Percentiles rank a stretch among this genome's conserved stretches.
Conservation (phyloP, 2,888 invertebrate genomes). For the Pristionchus fissidentatus region DNA sequence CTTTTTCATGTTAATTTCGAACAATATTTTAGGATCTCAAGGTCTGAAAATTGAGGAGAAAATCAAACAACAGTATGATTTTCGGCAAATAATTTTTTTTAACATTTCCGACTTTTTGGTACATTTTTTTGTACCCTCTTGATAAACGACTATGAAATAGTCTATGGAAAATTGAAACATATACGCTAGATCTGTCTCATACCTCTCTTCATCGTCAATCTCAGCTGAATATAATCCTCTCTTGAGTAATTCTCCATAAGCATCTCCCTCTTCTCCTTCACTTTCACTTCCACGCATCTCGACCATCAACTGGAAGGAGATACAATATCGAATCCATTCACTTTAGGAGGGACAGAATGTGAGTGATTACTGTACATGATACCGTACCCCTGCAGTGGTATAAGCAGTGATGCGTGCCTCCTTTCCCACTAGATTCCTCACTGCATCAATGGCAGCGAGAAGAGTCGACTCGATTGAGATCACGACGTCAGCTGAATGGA, state of each 20-base stretch:
- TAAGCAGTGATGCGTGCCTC: constrained; percentile 5
- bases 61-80: too few relatives aligned
- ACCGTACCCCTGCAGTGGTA: not conserved
- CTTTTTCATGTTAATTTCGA: too few relatives aligned
- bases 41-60: too few relatives aligned
- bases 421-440: not conserved
- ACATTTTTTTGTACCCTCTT: too few relatives aligned
- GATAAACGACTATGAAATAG: too few relatives aligned
- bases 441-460: constrained; percentile 31
- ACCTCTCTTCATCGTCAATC: constrained; percentile 22
- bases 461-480: not conserved
- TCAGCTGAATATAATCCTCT: constrained; percentile 32
- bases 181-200: too few relatives aligned
- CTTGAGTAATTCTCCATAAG: constrained; percentile 15
- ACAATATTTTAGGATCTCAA: too few relatives aligned
- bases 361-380: not conserved
- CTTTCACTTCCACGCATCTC: not conserved
- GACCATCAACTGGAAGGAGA: constrained; percentile 23
- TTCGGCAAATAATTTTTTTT: too few relatives aligned
- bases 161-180: too few relatives aligned
- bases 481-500: not conserved
- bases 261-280: not conserved
- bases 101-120: too few relatives aligned
- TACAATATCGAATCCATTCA: too few relatives aligned
- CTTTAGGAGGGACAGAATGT: too few relatives aligned